Percentiles rank a stretch among this genome's conserved stretches.
Evolutionary conservation across 1,140 invertebrate species (phyloP).

Genomic region (Apis dorsata): DNA sequence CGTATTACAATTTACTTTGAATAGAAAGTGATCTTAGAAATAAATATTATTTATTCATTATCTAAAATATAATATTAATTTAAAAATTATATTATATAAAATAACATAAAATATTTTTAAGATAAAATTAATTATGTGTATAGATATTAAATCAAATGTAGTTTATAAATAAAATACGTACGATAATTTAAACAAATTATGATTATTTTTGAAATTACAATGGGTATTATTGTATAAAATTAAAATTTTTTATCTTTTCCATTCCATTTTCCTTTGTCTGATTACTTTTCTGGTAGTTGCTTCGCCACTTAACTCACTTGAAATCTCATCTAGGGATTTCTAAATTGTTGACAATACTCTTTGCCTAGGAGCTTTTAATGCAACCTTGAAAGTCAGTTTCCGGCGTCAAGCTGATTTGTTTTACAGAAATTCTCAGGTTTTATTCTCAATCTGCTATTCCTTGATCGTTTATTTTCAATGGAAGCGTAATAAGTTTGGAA

Average conservation of each 20-base stretch:
- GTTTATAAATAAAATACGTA: no score
- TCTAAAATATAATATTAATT: no score
- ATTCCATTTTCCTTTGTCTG: neutral
- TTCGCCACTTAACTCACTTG: neutral
- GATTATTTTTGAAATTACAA: no score
- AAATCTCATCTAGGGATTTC: neutral
- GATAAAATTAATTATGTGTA: no score
- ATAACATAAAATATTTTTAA: no score
- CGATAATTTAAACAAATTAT: no score
- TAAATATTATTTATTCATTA: no score
- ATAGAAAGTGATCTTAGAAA: no score
- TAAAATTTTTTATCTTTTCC: neutral
- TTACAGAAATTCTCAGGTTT: slow-evolving; percentile 10
- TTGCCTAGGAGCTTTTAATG: slow-evolving; percentile 17
- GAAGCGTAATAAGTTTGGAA: slow-evolving; percentile 1
- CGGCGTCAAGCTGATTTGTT: slow-evolving; percentile 24
- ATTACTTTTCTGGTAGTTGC: neutral
- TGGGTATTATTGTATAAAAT: no score
- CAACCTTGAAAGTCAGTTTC: slow-evolving; percentile 12
- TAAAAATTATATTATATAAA: no score
- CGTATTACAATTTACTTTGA: no score
- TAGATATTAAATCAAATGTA: no score
- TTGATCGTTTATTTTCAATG: slow-evolving; percentile 3
- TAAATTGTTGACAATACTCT: slow-evolving; percentile 34
- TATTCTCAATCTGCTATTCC: neutral